These are phyloP conservation scores for Drosophila percnosoma DNA, from an alignment of 2,888 invertebrate genomes.

Conservation along the genomic window DNA sequence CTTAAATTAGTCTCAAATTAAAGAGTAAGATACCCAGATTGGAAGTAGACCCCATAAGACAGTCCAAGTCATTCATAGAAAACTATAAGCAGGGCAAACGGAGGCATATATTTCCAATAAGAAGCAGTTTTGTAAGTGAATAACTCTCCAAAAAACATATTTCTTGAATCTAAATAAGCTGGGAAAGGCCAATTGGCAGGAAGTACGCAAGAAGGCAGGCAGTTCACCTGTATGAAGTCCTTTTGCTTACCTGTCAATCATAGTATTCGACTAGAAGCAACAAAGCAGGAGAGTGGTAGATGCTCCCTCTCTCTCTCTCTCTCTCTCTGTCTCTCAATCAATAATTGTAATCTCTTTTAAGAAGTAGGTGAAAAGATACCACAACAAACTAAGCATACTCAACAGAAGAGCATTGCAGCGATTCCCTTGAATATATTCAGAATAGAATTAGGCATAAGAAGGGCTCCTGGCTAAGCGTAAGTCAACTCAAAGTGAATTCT, in stretches of 20 bases:
- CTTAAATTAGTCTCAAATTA: no score
- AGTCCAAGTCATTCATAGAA: background rate
- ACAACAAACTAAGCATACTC: no score
- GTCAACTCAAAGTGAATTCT: no score
- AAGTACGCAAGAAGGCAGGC: background rate
- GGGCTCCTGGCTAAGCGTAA: no score
- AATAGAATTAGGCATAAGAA: no score
- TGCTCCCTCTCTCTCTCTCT: background rate
- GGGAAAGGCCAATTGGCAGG: background rate
- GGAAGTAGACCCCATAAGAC: background rate
- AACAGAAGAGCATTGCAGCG: no score
- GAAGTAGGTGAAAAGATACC: no score
- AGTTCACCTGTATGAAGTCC: background rate
- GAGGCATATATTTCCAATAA: no score
- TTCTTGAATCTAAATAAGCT: accelerated
- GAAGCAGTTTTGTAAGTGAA: background rate
- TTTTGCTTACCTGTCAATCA: background rate
- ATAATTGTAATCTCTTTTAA: background rate
- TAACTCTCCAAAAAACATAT: background rate
- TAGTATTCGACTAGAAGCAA: background rate
- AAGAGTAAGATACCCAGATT: no score
- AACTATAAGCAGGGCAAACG: background rate
- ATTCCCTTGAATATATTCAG: no score
- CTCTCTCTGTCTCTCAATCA: background rate
- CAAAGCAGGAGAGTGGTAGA: background rate